phyloP scores from a whole-genome alignment of 2,113 vertebrate genomes.

The Chaetorhynchus papuensis region DNA sequence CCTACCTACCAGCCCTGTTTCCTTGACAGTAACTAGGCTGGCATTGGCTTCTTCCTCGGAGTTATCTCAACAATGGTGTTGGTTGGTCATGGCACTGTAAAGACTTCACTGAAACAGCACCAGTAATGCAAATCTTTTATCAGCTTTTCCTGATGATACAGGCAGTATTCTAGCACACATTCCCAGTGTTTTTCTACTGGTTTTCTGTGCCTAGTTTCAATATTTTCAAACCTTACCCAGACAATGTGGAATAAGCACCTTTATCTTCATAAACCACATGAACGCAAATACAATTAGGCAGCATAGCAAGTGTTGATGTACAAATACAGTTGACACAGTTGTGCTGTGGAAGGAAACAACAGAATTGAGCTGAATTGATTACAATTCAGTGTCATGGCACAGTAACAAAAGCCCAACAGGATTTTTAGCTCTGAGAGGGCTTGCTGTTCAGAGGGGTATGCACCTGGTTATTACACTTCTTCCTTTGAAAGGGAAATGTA shows the following conservation, averaged over 20 bases:
- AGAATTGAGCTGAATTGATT: not conserved
- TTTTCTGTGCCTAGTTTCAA: not conserved
- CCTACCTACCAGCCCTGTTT: not conserved
- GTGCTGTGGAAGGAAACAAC: slow-evolving; percentile 1
- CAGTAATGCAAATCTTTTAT: not conserved
- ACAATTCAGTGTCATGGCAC: not conserved
- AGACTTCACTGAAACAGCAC: not conserved
- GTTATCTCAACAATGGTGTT: not conserved
- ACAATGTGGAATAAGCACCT: not conserved
- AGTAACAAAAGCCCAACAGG: slow-evolving; percentile 1
- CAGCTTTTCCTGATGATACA: not conserved
- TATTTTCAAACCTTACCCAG: not conserved
- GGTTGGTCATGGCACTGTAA: not conserved
- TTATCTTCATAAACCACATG: not conserved
- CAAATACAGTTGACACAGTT: slow-evolving; percentile 2
- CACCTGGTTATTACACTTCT: not conserved
- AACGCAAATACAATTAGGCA: not conserved
- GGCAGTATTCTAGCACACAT: not conserved
- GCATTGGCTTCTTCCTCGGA: not conserved
- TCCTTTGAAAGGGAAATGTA: not conserved
- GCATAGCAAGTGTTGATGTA: not conserved
- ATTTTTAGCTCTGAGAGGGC: not conserved
- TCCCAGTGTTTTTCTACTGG: not conserved
- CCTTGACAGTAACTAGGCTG: not conserved
- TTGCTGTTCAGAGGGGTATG: not conserved